Conservation (phyloP, 2,113 vertebrate species). For the Neolamprologus modestus region DNA sequence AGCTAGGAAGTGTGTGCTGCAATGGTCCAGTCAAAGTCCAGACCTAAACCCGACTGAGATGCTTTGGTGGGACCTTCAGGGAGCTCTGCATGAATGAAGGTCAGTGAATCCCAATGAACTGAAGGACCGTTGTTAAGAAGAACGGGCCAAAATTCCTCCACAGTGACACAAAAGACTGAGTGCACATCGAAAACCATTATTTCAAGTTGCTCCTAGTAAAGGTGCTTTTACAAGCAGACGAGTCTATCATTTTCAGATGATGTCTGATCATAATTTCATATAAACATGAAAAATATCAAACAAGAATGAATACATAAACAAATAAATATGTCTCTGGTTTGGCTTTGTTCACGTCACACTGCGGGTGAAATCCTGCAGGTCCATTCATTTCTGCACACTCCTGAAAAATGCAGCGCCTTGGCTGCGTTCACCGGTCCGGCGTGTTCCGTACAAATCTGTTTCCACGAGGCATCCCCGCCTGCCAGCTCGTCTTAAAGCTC, state of each 20-base stretch:
- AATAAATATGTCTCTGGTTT: background rate
- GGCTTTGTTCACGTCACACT: background rate
- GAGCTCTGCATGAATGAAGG: background rate
- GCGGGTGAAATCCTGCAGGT: background rate
- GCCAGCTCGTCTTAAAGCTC: background rate
- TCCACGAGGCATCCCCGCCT: background rate
- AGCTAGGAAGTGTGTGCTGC: background rate
- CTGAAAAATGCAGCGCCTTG: background rate
- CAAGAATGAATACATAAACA: background rate
- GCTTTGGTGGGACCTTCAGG: background rate
- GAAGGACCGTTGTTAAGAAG: background rate
- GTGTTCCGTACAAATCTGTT: background rate
- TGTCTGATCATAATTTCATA: background rate
- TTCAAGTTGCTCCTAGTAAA: background rate
- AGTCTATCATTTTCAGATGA: background rate
- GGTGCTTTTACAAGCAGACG: background rate
- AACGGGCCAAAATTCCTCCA: background rate
- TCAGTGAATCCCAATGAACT: background rate
- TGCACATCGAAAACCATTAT: background rate
- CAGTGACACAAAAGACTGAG: background rate
- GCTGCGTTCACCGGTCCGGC: background rate
- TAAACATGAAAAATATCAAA: background rate
- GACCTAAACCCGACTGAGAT: background rate
- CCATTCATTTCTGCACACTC: background rate
- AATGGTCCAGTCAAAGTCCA: background rate